These are phyloP conservation scores for Lasioglossum malachurum DNA, from an alignment of 2,888 invertebrate species.

Conservation along the genomic window DNA sequence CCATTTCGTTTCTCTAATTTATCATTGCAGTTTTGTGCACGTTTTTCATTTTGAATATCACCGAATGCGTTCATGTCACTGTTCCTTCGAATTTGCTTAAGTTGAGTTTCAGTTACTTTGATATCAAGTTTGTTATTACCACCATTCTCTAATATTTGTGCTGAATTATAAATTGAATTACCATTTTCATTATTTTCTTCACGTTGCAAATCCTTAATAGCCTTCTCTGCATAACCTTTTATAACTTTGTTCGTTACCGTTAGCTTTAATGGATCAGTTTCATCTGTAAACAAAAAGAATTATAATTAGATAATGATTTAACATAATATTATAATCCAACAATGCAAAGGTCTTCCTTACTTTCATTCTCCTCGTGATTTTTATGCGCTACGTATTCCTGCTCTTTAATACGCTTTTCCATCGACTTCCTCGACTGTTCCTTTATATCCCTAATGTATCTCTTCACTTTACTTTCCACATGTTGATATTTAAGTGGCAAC, in stretches of 20 bases:
- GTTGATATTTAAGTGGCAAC: constrained; percentile 70
- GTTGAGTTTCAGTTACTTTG: constrained; percentile 27
- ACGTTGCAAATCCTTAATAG: constrained; percentile 74
- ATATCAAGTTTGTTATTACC: constrained; percentile 46
- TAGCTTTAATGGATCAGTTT: constrained; percentile 51
- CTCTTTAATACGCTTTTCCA: constrained; percentile 56
- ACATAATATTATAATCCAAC: constrained; percentile 18
- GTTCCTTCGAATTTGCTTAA: constrained; percentile 38
- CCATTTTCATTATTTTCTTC: constrained; percentile 56
- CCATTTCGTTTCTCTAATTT: constrained; percentile 72
- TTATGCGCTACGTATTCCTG: constrained; percentile 37
- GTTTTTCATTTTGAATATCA: constrained; percentile 49
- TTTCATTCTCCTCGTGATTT: constrained; percentile 43
- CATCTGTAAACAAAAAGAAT: constrained; percentile 43
- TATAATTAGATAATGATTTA: neutral
- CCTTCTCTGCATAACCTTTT: constrained; percentile 76
- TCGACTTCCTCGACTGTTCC: constrained; percentile 64
- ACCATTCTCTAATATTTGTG: constrained; percentile 60
- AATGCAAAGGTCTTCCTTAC: constrained; percentile 35
- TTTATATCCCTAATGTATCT: constrained; percentile 76
- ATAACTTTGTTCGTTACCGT: constrained; percentile 62
- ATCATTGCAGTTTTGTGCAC: constrained; percentile 31
- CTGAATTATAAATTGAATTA: constrained; percentile 36
- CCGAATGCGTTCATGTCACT: constrained; percentile 23
- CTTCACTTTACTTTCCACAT: constrained; percentile 81